phyloP scores from a whole-genome alignment of 1,140 invertebrate genomes.

The Onthophagus taurus region DNA sequence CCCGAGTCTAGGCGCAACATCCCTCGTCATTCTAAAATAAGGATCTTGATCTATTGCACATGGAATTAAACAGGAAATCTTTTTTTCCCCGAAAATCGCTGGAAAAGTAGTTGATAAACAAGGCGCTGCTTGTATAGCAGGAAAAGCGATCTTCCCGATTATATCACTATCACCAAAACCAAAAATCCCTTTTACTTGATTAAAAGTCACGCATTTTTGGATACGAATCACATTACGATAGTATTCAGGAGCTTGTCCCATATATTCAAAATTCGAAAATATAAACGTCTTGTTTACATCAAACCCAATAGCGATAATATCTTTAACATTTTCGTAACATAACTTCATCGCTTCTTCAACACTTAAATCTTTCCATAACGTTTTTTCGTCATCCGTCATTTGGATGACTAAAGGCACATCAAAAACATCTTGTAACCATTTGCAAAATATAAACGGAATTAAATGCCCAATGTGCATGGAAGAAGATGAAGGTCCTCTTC shows the following conservation, averaged over 20 bases:
- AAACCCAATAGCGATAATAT: slow-evolving; percentile 98
- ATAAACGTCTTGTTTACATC: slow-evolving; percentile 95
- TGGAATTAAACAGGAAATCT: slow-evolving; percentile 89
- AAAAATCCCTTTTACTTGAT: slow-evolving; percentile 94
- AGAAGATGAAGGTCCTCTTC: slow-evolving; percentile 90
- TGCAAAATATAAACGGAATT: slow-evolving; percentile 90
- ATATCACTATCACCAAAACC: slow-evolving; percentile 93
- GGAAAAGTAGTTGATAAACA: slow-evolving; percentile 94
- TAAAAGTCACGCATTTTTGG: slow-evolving; percentile 90
- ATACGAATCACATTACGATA: slow-evolving; percentile 89
- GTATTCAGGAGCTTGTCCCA: slow-evolving; percentile 73
- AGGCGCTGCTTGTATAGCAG: slow-evolving; percentile 92
- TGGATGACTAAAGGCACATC: slow-evolving; percentile 95
- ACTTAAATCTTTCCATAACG: slow-evolving; percentile 92
- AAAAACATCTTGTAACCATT: slow-evolving; percentile 97
- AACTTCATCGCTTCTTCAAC: slow-evolving; percentile 76
- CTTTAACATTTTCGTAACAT: slow-evolving; percentile 88
- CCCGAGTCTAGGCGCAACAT: slow-evolving; percentile 88
- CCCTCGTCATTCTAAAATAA: slow-evolving; percentile 97
- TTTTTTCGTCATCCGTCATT: slow-evolving; percentile 98
- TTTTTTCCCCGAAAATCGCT: slow-evolving; percentile 78
- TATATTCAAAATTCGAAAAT: slow-evolving; percentile 65
- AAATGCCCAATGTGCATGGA: slow-evolving; percentile 97
- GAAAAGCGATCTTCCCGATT: slow-evolving; percentile 96
- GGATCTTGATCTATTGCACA: slow-evolving; percentile 99